Conservation (phyloP, 2,113 vertebrate genomes). For the Apodemus speciosus region DNA sequence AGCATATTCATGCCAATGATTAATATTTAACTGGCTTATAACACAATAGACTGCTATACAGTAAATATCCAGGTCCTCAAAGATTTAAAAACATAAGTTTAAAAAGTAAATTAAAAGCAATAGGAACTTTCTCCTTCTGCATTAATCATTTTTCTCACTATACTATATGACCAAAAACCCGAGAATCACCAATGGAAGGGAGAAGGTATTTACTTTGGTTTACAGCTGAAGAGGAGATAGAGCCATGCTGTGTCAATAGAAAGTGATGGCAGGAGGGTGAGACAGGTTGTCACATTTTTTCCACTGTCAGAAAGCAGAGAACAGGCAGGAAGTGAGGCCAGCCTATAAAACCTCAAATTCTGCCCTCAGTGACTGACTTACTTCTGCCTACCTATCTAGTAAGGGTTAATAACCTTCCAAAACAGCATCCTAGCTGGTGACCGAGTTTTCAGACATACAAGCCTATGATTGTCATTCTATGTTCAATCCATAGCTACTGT, state of each 20-base stretch:
- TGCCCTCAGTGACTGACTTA: not conserved
- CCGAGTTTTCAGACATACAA: not conserved
- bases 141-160: not conserved
- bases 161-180: not conserved
- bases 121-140: no score
- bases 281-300: not conserved
- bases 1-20: not conserved
- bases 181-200: not conserved
- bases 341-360: not conserved
- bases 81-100: not conserved
- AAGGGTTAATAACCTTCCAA: not conserved
- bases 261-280: not conserved
- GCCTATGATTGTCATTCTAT: not conserved
- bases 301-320: not conserved
- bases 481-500: not conserved
- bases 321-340: not conserved
- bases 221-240: not conserved
- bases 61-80: not conserved
- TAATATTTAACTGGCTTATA: slow-evolving; percentile 6
- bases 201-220: not conserved
- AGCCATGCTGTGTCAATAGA: not conserved
- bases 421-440: not conserved
- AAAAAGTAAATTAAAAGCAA: not conserved
- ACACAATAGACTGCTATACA: not conserved
- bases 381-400: accelerated